Evolutionary conservation across 2,113 vertebrate genomes (phyloP), one percentile per base, ranked within the genome.

Genomic region (Procavia capensis): DNA sequence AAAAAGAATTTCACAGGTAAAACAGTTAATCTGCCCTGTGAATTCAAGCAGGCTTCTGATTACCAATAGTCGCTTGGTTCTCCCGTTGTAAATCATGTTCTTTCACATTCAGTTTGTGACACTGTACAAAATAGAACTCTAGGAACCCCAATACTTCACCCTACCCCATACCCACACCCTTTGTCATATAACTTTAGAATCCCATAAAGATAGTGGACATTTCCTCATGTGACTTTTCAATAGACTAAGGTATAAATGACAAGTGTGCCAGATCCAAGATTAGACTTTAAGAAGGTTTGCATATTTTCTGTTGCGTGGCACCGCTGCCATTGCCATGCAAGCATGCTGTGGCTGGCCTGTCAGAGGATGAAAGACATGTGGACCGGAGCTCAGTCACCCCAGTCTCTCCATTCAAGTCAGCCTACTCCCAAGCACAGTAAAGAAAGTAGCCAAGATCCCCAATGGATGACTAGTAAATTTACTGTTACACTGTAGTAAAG

Each of bases 41-140:
- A 93, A 14, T 34, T 78, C 29, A 78, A 78, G 72, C 83, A 47
- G 47, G 39, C 50, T 85, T 80, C 88, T 72, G 16, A 43, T 72
- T 63, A 87, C 57, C 0, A 6, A 47, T 78, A 92, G 85, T 29
- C 36, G 66, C 34, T 85, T 89, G 59, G 57, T 43, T 95, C 36
- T 92, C 43, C 36, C 19, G 92, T 27, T 20, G 17, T 47, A 20
- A 72, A 82, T 43, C 36, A 64, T 57, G 22, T 17, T 66, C 20
- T 54, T 81, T 95, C 31, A 27, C 41, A 85, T 61, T 13, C 74
- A 88, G n/a, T 74, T 85, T 81, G 39, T 93, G 74, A 74, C n/a
- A 92, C 20, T 39, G 5, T 70, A 43, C 64, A 81, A 94, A 93
- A 95, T 74, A 74, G 83, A 88, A 41, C 8, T 17, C 57, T 91